These are phyloP conservation scores for Vanacampus margaritifer DNA, from an alignment of 2,113 vertebrate genomes.

Conservation along the genomic window DNA sequence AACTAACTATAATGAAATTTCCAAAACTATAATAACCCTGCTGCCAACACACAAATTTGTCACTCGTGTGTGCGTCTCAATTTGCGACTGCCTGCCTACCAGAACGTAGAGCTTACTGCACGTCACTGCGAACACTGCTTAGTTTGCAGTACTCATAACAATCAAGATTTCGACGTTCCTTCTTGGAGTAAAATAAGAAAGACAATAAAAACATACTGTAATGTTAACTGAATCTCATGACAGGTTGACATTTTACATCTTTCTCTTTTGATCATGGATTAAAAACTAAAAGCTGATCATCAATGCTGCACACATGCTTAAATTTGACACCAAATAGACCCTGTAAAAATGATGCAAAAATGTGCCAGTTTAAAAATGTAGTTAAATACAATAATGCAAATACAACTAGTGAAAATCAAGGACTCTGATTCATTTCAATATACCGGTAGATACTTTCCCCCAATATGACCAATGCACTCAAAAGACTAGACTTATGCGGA, in stretches of 20 bases:
- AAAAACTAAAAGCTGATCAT: slow-evolving; percentile 22
- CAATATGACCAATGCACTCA: slow-evolving; percentile 13
- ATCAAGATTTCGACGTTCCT: too few relatives aligned
- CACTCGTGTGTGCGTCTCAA: too few relatives aligned
- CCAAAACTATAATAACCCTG: too few relatives aligned
- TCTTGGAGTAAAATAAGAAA: slow-evolving; percentile 12
- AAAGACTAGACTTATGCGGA: slow-evolving; percentile 5
- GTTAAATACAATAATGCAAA: background rate
- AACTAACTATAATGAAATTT: too few relatives aligned
- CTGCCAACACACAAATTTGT: too few relatives aligned
- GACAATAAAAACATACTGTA: slow-evolving; percentile 7
- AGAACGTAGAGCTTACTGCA: too few relatives aligned
- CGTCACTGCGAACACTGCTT: too few relatives aligned
- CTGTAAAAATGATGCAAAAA: slow-evolving; percentile 16
- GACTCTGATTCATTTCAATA: slow-evolving; percentile 13
- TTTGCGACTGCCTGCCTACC: too few relatives aligned
- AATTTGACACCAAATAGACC: slow-evolving; percentile 13
- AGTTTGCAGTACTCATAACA: too few relatives aligned
- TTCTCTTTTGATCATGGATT: slow-evolving; percentile 23
- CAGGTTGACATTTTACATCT: slow-evolving; percentile 6
- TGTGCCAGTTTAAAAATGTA: slow-evolving; percentile 18
- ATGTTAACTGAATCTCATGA: background rate
- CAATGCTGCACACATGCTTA: slow-evolving; percentile 14
- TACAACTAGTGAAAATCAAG: slow-evolving; percentile 2
- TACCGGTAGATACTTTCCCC: background rate